Conservation (phyloP, 2,797 vertebrate genomes). For the Thunnus albacares region DNA sequence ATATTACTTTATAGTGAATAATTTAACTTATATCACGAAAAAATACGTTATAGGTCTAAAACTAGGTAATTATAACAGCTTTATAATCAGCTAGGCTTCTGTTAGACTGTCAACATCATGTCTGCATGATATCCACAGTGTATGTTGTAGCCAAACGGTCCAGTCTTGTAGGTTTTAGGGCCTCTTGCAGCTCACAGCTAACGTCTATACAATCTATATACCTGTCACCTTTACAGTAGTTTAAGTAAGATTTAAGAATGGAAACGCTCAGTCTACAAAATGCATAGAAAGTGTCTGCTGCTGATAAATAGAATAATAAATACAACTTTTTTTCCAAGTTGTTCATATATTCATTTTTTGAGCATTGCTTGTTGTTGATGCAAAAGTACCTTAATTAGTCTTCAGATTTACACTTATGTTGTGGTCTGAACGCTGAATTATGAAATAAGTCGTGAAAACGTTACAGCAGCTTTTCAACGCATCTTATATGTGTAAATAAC, state of each 20-base stretch:
- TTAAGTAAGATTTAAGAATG: neutral
- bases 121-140: constrained; percentile 9
- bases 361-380: neutral
- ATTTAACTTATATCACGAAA: neutral
- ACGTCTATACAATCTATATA: neutral
- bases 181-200: neutral
- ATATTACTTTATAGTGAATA: neutral
- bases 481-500: constrained; percentile 16
- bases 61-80: neutral
- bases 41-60: neutral
- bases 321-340: constrained; percentile 16
- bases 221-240: neutral
- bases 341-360: neutral
- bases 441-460: neutral
- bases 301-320: neutral
- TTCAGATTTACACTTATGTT: too few species aligned
- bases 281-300: neutral
- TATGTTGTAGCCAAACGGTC: constrained; percentile 16
- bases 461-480: neutral
- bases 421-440: neutral
- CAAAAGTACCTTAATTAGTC: neutral
- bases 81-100: neutral
- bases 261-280: neutral
- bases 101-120: constrained; percentile 9
- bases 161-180: constrained; percentile 43